A percentile compares a stretch with the other conserved stretches of the same genome.
Evolutionary conservation across 2,888 invertebrate genomes (phyloP).

Genomic region (Agrochola lota): DNA sequence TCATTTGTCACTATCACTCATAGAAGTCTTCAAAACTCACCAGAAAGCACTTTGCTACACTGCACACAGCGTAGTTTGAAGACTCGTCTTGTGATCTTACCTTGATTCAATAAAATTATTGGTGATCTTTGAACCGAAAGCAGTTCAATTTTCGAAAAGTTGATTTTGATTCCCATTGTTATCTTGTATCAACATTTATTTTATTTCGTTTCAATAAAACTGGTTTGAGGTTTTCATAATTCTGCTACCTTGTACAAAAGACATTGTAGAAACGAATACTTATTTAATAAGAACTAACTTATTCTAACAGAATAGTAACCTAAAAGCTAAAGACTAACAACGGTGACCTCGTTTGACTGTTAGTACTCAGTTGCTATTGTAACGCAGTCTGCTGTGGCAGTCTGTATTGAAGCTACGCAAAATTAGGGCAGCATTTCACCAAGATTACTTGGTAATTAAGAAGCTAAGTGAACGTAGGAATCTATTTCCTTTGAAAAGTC

Average conservation of each 20-base stretch:
- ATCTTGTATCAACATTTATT: background rate
- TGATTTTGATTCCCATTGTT: background rate
- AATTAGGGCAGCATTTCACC: constrained; percentile 36
- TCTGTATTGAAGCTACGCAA: constrained; percentile 43
- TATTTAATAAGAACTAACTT: background rate
- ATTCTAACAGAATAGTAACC: constrained; percentile 10
- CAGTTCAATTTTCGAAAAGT: background rate
- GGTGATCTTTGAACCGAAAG: background rate
- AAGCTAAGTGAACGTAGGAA: background rate
- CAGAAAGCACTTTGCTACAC: background rate
- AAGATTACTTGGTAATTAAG: constrained; percentile 17
- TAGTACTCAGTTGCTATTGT: constrained; percentile 55
- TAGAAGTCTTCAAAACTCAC: background rate
- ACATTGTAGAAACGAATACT: background rate
- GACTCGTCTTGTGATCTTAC: background rate
- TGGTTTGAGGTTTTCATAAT: background rate
- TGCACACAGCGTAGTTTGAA: background rate
- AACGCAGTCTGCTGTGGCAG: constrained; percentile 27
- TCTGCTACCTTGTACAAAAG: background rate
- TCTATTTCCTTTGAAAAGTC: background rate
- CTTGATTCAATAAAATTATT: background rate
- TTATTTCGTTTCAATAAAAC: background rate
- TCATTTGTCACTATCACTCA: background rate
- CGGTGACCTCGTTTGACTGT: constrained; percentile 50
- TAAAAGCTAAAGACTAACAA: constrained; percentile 20